Evolutionary conservation across 2,113 vertebrate species (phyloP), one percentile per base, ranked within the genome.

Genomic region (Lepidothrix coronata): DNA sequence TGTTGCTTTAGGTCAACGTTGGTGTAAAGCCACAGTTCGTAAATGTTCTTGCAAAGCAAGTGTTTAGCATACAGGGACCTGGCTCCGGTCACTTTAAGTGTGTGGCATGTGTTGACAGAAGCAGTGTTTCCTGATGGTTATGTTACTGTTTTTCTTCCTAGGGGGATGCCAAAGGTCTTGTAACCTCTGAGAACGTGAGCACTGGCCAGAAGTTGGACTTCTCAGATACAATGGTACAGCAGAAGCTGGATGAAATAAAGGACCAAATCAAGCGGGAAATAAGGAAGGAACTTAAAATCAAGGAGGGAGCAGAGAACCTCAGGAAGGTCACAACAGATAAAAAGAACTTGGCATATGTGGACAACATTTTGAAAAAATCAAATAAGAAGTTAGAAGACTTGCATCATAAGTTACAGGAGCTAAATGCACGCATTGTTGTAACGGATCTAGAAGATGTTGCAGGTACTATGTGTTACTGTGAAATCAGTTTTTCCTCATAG

Each of bases 221-320:
- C 91, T 99, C 99, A 3, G 99, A 99, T 97, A 98, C 98, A 41
- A 98, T 98, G 98, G 99, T 99, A 93, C 99, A 99, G 96, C 99
- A 99, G 98, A 99, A 99, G 96, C 98, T 99, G 98, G 99, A 99
- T 71, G 99, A 99, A 98, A 95, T 98, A 96, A 99, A 99, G 95
- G 99, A 99, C 97, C 98, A 98, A 98, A 99, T 99, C 95, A 99
- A 99, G 84, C 98, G 99, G 35, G 99, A 99, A 98, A 99, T 99
- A 98, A 99, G 99, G 94, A 99, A 99, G 94, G 99, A 99, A 98
- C 98, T 99, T 95, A 99, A 99, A 98, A 99, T 99, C 96, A 99
- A 99, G 97, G 99, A 99, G 96, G 99, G 99, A 83, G 99, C 99
- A 7, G 99, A 99, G 98, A 99, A 99, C 97, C 98, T 99, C 90